These are phyloP conservation scores for Chelonia mydas DNA, from an alignment of 2,797 vertebrate genomes.

Conservation along the genomic window DNA sequence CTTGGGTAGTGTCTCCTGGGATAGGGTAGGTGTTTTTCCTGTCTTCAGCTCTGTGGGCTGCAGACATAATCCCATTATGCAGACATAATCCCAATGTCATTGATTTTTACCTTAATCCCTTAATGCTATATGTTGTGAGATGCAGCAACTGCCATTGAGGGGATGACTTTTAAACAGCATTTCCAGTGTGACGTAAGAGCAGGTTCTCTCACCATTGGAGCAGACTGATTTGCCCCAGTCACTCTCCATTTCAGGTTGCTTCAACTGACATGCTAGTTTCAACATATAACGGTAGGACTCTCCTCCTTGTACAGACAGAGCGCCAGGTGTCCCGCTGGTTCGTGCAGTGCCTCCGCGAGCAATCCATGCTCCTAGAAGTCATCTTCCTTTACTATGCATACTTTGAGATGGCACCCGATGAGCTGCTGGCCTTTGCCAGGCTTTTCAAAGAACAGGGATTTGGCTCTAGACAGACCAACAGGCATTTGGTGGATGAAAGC, in stretches of 20 bases:
- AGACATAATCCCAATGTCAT: not conserved
- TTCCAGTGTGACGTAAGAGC: not conserved
- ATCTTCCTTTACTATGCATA: conserved; percentile 97
- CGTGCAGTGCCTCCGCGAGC: conserved; percentile 94
- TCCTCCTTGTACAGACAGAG: conserved; percentile 86
- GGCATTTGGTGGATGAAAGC: conserved; percentile 94
- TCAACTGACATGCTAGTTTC: not conserved
- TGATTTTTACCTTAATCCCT: not conserved
- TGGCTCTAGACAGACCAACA: conserved; percentile 93
- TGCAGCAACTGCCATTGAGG: not conserved
- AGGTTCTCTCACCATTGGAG: not conserved
- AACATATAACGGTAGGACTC: fast-evolving
- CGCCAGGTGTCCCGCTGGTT: conserved; percentile 97
- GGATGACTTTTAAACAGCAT: not conserved
- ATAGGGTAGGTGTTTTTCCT: not conserved
- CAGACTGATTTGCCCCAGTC: not conserved
- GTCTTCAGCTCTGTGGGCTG: not conserved
- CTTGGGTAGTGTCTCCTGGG: not conserved
- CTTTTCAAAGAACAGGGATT: conserved; percentile 98
- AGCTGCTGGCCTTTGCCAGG: conserved; percentile 90
- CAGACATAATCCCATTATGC: not conserved
- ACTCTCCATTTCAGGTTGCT: not conserved
- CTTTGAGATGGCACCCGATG: conserved; percentile 93
- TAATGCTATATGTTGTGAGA: not conserved
- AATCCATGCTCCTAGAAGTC: conserved; percentile 95